Evolutionary conservation across 2,888 invertebrate species (phyloP).

Genomic region (Dichetophora obliterata): DNA sequence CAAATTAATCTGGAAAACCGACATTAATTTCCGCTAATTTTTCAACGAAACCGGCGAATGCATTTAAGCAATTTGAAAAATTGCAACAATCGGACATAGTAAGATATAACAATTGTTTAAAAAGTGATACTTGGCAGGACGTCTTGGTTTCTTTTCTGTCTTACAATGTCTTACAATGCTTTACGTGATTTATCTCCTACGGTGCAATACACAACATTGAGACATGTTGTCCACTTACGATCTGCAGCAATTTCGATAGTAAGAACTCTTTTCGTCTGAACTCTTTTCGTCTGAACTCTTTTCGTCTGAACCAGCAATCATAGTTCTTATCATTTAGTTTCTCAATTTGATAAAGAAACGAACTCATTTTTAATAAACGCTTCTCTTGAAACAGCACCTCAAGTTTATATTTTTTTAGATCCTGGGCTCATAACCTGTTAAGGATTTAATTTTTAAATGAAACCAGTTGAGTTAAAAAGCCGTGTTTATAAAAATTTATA

Average conservation of each 20-base stretch:
- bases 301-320: too few species aligned
- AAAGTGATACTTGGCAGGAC: slow-evolving; percentile 26
- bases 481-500: too few species aligned
- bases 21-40: slow-evolving; percentile 30
- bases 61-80: not conserved
- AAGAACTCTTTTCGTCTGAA: too few species aligned
- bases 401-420: not conserved
- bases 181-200: slow-evolving; percentile 47
- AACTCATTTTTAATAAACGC: slow-evolving; percentile 1
- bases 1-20: not conserved
- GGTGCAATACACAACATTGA: slow-evolving; percentile 45
- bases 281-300: slow-evolving; percentile 39
- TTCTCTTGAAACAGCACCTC: too few species aligned
- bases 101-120: slow-evolving; percentile 18
- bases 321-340: too few species aligned
- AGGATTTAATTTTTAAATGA: too few species aligned
- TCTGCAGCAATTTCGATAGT: slow-evolving; percentile 35
- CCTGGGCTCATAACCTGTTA: not conserved
- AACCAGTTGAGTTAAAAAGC: too few species aligned
- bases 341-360: slow-evolving; percentile 35
- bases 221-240: not conserved
- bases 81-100: slow-evolving; percentile 19
- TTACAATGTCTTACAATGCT: slow-evolving; percentile 39
- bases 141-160: not conserved
- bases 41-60: slow-evolving; percentile 15